Conservation (phyloP, 2,888 invertebrate species). For the Macropis europaea region DNA sequence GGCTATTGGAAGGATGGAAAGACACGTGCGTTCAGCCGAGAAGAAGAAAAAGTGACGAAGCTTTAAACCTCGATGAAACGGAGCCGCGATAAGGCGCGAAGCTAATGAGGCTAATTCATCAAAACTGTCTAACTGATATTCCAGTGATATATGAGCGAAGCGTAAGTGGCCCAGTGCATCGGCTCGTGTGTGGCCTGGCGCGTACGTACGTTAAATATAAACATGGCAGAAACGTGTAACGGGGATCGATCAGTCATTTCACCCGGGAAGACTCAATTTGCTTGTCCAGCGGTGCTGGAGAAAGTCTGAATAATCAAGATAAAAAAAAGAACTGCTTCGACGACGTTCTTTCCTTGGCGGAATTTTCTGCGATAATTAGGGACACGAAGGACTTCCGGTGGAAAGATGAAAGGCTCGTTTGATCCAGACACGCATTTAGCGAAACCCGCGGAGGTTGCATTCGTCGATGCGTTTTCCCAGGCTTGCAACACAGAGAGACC, state of each 20-base stretch:
- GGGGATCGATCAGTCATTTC: constrained; percentile 13
- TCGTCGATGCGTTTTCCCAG: constrained; percentile 49
- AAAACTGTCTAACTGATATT: constrained; percentile 70
- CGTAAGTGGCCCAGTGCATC: constrained; percentile 15
- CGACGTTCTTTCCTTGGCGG: too few relatives aligned
- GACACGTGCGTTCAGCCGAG: constrained; percentile 12
- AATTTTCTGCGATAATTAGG: constrained; percentile 32
- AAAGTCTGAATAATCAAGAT: not conserved
- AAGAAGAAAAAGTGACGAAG: constrained; percentile 58
- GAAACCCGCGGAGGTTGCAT: constrained; percentile 38
- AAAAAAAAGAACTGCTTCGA: too few relatives aligned
- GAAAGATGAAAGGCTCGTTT: constrained; percentile 33
- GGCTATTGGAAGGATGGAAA: not conserved
- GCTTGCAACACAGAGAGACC: constrained; percentile 32
- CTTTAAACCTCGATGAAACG: constrained; percentile 59
- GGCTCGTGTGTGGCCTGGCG: constrained; percentile 29
- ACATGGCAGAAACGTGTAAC: constrained; percentile 28
- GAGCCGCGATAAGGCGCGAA: constrained; percentile 67
- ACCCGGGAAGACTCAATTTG: not conserved
- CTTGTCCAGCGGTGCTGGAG: not conserved
- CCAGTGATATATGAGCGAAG: constrained; percentile 61
- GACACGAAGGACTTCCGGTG: constrained; percentile 25
- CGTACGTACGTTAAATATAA: constrained; percentile 35
- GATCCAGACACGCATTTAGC: constrained; percentile 35
- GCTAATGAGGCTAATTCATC: constrained; percentile 72